These are phyloP conservation scores for Pavo muticus DNA, from an alignment of 2,113 vertebrate species.

Conservation along the genomic window DNA sequence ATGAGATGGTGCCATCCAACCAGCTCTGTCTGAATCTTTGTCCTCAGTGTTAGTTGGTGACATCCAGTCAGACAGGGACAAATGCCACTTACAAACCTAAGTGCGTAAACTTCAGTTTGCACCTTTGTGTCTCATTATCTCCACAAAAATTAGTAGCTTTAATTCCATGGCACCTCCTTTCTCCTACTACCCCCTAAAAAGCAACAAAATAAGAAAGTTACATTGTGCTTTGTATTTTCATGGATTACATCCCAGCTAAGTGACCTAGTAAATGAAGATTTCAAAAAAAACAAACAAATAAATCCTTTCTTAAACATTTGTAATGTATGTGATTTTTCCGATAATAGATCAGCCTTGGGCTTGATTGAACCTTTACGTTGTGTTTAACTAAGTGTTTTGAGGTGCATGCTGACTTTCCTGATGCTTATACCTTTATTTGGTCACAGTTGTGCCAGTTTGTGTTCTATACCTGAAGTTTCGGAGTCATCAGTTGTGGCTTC, in stretches of 20 bases:
- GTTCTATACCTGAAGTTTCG: background rate
- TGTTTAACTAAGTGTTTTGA: background rate
- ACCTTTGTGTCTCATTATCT: background rate
- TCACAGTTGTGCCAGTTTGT: background rate
- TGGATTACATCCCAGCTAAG: background rate
- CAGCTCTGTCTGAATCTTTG: background rate
- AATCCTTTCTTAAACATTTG: background rate
- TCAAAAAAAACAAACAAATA: background rate
- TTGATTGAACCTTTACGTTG: background rate
- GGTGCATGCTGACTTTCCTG: background rate
- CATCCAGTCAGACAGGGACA: background rate
- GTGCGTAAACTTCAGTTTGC: background rate
- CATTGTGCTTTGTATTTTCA: background rate
- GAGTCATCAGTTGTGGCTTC: background rate
- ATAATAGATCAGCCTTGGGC: background rate
- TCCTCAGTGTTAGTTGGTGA: accelerated
- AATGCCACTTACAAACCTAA: background rate
- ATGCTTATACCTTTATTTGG: background rate
- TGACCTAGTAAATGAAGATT: background rate
- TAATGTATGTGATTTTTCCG: background rate
- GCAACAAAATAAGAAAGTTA: background rate
- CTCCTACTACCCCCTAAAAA: background rate
- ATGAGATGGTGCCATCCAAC: background rate
- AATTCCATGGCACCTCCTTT: background rate
- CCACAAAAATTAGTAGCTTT: background rate